Evolutionary conservation across 2,113 vertebrate genomes (phyloP), one percentile per base, ranked within the genome.

Genomic region (Platysternon megacephalum): DNA sequence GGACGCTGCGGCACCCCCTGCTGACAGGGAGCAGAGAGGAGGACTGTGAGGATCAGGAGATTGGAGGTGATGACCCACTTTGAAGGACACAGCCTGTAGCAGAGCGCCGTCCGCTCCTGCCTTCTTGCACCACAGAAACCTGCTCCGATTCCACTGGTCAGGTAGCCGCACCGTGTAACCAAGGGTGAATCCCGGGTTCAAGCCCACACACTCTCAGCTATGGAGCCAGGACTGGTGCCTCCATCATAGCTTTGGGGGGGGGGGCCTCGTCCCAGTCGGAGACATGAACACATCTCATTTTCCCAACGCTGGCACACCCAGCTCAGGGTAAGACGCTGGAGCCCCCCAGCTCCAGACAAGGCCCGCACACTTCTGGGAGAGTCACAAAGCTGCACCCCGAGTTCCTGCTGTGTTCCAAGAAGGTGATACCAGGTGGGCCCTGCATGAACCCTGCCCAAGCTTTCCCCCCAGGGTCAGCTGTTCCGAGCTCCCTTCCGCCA

Each of bases 151-250:
- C 51, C 51, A 19, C 51, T 52, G 51, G 51, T 21, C 7, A 6
- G 51, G 19, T 52, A 52, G 51, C 51, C 7, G 7, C 51, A 52
- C 51, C 3, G 2, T 52, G 51, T 21, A 52, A 52, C 19, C 89
- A 94, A 95, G 91, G 88, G 88, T 52, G 79, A 90, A 96, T 82
- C 81, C 74, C 24, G 42, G 55, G 82, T 83, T 79, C 65, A 94
- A 87, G 84, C 56, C 29, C 26, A 48, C 35, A 39, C 83, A 84
- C 29, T 6, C 48, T 79, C 82, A 29, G 48, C 24, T 79, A 53
- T 28, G 16, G 48, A 88, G 68, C 32, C 21, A n/a, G 10, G 19
- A 52, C 32, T 5, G 48, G 6, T 11, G 35, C 49, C 49, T 89
- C 58, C 32, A 35, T 35, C 29, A 32, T 17, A 35, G 61, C 61